phyloP scores from a whole-genome alignment of 35 echinoderm and acorn worm genomes.

The Apostichopus parvimensis region DNA sequence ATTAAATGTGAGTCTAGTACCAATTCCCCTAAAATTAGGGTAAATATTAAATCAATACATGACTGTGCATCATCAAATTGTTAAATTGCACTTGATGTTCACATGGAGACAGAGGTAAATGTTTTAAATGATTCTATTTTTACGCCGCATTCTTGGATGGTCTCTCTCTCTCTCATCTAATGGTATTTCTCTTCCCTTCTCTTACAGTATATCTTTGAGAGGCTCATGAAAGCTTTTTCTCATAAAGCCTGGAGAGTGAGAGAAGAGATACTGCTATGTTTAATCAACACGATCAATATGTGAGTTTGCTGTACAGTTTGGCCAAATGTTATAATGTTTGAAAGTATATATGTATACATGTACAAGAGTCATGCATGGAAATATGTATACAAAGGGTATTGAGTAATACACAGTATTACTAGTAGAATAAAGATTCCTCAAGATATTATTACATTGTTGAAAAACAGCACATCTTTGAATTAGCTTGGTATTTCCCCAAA shows the following conservation, averaged over 20 bases:
- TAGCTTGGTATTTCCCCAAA: too few relatives aligned
- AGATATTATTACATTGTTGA: too few relatives aligned
- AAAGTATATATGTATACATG: neutral
- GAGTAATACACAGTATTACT: too few relatives aligned
- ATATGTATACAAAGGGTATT: neutral
- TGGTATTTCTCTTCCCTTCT: slow-evolving; percentile 9
- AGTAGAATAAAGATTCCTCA: too few relatives aligned
- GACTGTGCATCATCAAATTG: too few relatives aligned
- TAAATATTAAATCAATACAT: too few relatives aligned
- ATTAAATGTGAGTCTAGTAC: too few relatives aligned
- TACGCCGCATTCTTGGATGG: neutral
- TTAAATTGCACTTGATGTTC: too few relatives aligned
- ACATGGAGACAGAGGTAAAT: neutral
- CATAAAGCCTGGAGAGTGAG: slow-evolving; percentile 96
- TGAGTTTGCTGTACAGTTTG: slow-evolving; percentile 47
- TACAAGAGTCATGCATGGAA: neutral
- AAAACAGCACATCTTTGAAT: too few relatives aligned
- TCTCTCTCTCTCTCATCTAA: neutral
- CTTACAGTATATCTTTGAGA: slow-evolving; percentile 93
- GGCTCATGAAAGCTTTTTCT: slow-evolving; percentile 94
- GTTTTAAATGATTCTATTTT: neutral
- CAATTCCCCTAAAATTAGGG: too few relatives aligned
- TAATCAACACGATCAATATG: slow-evolving; percentile 98
- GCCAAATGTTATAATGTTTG: neutral
- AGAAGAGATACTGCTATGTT: slow-evolving; percentile 94